A percentile compares a stretch with the other conserved stretches of the same genome.
These are phyloP conservation scores for Drosophila malerkotliana DNA, from an alignment of 1,140 invertebrate species.

Conservation along the genomic window DNA sequence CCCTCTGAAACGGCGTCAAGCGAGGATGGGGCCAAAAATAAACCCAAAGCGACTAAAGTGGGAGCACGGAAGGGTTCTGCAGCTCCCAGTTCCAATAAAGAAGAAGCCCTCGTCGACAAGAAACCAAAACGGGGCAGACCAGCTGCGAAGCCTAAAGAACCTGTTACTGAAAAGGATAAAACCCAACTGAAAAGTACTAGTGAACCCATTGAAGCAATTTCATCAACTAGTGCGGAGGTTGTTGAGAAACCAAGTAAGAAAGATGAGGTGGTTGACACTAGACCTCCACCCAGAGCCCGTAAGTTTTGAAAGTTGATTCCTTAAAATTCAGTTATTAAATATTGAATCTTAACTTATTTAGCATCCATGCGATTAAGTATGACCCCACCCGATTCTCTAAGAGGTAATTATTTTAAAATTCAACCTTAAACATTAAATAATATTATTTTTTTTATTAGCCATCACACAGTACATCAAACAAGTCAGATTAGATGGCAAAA, in stretches of 20 bases:
- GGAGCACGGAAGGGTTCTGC: neutral
- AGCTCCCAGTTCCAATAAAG: neutral
- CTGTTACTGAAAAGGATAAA: neutral
- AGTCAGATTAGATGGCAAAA: slow-evolving; percentile 42
- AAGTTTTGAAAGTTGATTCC: neutral
- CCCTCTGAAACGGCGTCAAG: too few relatives aligned
- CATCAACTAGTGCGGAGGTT: neutral
- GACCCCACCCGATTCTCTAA: neutral
- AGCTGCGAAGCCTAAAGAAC: neutral
- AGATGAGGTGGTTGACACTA: neutral
- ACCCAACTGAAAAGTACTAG: neutral
- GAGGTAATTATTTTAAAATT: slow-evolving; percentile 21
- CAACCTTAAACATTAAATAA: neutral
- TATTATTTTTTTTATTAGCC: slow-evolving; percentile 8
- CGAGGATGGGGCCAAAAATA: neutral
- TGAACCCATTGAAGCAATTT: neutral
- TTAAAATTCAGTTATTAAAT: neutral
- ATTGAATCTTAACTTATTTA: neutral
- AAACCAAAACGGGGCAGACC: neutral
- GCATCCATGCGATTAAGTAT: neutral
- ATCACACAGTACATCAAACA: slow-evolving; percentile 47
- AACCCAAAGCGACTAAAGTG: neutral
- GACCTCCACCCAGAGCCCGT: neutral
- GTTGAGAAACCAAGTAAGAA: neutral
- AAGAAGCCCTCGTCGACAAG: neutral